Conservation (phyloP, 2,797 vertebrate genomes). For the Hozukius guyotensis region DNA sequence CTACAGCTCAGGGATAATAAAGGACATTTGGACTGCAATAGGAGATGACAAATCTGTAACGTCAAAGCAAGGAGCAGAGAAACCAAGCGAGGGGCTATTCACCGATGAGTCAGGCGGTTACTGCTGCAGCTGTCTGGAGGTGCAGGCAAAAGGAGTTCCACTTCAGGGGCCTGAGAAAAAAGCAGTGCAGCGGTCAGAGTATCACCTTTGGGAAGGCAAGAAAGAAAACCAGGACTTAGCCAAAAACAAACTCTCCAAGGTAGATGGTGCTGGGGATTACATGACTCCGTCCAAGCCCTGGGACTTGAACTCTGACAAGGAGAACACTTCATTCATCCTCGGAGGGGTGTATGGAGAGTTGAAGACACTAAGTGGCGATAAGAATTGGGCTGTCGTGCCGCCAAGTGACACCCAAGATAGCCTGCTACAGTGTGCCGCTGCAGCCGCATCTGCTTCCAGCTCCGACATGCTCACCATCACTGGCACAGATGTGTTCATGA, state of each 20-base stretch:
- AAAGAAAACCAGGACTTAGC: slow-evolving; percentile 89
- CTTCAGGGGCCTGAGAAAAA: slow-evolving; percentile 87
- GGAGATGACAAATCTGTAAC: slow-evolving; percentile 84
- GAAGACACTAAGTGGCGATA: slow-evolving; percentile 90
- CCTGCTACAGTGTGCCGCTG: slow-evolving; percentile 90
- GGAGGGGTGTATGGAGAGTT: slow-evolving; percentile 98
- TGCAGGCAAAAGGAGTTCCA: slow-evolving; percentile 84
- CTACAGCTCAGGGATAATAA: slow-evolving; percentile 98
- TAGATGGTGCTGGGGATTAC: slow-evolving; percentile 92
- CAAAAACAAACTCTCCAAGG: slow-evolving; percentile 88
- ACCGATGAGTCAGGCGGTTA: slow-evolving; percentile 86
- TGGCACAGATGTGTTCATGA: slow-evolving; percentile 97
- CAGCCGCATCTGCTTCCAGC: slow-evolving; percentile 74
- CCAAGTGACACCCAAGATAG: slow-evolving; percentile 86
- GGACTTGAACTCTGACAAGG: slow-evolving; percentile 89
- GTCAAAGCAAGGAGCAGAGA: slow-evolving; percentile 81
- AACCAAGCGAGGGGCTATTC: slow-evolving; percentile 87
- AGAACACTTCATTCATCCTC: slow-evolving; percentile 93
- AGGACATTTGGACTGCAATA: slow-evolving; percentile 97
- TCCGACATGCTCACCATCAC: slow-evolving; percentile 96
- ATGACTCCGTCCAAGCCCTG: slow-evolving; percentile 96
- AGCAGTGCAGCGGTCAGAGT: slow-evolving; percentile 96
- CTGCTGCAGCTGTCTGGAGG: slow-evolving; percentile 89
- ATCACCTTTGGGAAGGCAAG: slow-evolving; percentile 96
- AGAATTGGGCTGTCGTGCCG: slow-evolving; percentile 94